phyloP scores from a whole-genome alignment of 2,797 vertebrate species.

The Manis pentadactyla region DNA sequence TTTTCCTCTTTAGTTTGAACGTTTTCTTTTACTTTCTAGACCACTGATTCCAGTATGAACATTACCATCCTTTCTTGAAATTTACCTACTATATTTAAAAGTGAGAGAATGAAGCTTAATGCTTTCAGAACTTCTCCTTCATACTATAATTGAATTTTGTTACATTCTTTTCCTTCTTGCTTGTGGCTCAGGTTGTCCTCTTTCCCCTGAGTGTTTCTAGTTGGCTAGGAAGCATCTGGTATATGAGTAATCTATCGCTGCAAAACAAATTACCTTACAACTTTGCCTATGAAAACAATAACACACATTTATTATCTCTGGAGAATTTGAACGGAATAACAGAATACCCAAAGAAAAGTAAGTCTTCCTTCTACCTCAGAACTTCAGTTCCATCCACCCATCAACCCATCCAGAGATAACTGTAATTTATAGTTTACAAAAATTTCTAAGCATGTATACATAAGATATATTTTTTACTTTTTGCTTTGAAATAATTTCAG shows the following conservation, averaged over 20 bases:
- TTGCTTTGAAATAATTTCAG: constrained; percentile 38
- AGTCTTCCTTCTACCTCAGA: neutral
- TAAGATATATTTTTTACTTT: neutral
- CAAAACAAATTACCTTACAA: neutral
- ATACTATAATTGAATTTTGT: neutral
- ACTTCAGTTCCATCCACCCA: neutral
- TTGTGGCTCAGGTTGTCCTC: neutral
- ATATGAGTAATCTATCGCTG: neutral
- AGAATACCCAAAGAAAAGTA: neutral
- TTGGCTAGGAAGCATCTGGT: neutral
- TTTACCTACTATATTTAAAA: constrained; percentile 1
- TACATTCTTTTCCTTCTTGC: neutral
- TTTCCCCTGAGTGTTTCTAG: neutral
- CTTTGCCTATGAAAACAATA: neutral
- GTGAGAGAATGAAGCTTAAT: neutral
- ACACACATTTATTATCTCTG: neutral
- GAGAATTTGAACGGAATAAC: constrained; percentile 15
- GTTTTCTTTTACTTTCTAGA: neutral
- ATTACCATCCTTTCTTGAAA: neutral
- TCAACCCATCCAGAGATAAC: neutral
- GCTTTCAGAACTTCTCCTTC: neutral
- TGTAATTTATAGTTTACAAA: neutral
- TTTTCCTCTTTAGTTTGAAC: neutral
- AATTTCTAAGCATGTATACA: neutral
- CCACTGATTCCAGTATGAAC: neutral